These are phyloP conservation scores for Sinohyriopsis cumingii DNA, from an alignment of 2,888 invertebrate genomes.

Conservation along the genomic window DNA sequence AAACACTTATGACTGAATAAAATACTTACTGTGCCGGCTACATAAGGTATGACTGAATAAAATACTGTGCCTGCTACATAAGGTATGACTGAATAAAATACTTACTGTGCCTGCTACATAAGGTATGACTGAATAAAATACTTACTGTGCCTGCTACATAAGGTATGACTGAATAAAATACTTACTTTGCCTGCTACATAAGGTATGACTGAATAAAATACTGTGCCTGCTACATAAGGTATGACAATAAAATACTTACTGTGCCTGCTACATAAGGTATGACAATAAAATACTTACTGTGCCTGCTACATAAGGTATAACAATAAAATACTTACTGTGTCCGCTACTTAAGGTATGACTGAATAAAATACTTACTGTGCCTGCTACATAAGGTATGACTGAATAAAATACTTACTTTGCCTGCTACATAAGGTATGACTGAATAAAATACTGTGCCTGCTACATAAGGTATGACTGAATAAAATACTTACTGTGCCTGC, in stretches of 20 bases:
- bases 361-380: slow-evolving; percentile 81
- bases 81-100: slow-evolving; percentile 79
- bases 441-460: slow-evolving; percentile 83
- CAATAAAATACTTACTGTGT: slow-evolving; percentile 81
- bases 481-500: slow-evolving; percentile 81
- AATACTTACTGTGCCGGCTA: slow-evolving; percentile 83
- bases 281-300: slow-evolving; percentile 80
- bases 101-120: slow-evolving; percentile 88
- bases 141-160: slow-evolving; percentile 88
- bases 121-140: slow-evolving; percentile 79
- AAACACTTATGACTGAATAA: no score
- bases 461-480: slow-evolving; percentile 90
- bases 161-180: slow-evolving; percentile 79
- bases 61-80: slow-evolving; percentile 88
- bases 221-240: slow-evolving; percentile 89
- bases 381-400: slow-evolving; percentile 88
- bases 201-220: slow-evolving; percentile 81
- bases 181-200: slow-evolving; percentile 88
- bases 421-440: slow-evolving; percentile 88
- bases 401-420: slow-evolving; percentile 81
- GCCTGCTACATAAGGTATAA: slow-evolving; percentile 88
- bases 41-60: slow-evolving; percentile 87
- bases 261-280: slow-evolving; percentile 91
- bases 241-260: slow-evolving; percentile 78
- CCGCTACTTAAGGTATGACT: slow-evolving; percentile 88